A percentile compares a stretch with the other conserved stretches of the same genome.
phyloP scores from a whole-genome alignment of 2,113 vertebrate species.

The Thinocorus orbignyianus region DNA sequence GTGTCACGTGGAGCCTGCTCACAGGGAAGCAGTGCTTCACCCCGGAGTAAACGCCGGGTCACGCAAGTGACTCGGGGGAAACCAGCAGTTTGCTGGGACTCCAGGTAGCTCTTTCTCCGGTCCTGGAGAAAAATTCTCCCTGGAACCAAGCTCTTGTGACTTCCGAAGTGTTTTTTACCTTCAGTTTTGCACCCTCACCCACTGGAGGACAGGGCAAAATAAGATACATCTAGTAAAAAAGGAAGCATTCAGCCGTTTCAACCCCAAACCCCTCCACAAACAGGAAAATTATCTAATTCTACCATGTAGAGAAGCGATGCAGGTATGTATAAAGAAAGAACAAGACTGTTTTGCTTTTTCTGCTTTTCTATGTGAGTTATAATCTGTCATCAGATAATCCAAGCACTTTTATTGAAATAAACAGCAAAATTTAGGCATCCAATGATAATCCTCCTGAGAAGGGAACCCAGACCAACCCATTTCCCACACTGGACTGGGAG shows the following conservation, averaged over 20 bases:
- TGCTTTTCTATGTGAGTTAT: not conserved
- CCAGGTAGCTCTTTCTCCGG: not conserved
- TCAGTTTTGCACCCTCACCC: not conserved
- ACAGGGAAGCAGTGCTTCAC: not conserved
- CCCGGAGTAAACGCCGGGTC: not conserved
- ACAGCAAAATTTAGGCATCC: not conserved
- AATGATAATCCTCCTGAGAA: not conserved
- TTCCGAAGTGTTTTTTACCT: not conserved
- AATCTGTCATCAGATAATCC: not conserved
- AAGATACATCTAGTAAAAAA: not conserved
- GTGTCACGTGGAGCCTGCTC: fast-evolving
- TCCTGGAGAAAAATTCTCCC: not conserved
- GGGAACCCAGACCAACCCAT: not conserved
- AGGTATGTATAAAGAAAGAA: not conserved
- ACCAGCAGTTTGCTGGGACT: not conserved
- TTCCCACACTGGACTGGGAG: not conserved
- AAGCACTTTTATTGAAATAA: slow-evolving; percentile 1
- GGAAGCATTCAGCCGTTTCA: not conserved
- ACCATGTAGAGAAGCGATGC: fast-evolving
- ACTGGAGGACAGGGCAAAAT: not conserved
- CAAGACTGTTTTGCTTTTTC: not conserved
- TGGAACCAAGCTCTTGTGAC: not conserved
- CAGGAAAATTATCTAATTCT: not conserved
- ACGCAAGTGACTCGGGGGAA: fast-evolving
- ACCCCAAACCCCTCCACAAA: not conserved